Evolutionary conservation across 2,113 vertebrate genomes (phyloP).

Genomic region (Butorides virescens): DNA sequence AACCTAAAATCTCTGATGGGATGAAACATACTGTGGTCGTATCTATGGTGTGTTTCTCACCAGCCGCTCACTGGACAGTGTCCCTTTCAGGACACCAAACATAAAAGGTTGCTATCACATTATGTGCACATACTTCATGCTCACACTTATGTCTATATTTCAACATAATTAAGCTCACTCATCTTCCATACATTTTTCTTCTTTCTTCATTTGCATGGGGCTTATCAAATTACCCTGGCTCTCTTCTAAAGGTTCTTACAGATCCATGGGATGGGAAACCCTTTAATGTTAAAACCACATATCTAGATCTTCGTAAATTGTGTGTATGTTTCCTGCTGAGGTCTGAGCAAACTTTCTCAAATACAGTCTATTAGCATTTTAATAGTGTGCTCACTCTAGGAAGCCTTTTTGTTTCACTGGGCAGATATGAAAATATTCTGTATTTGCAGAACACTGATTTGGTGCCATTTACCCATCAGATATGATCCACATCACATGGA

Average conservation of each 20-base stretch:
- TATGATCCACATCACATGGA: neutral
- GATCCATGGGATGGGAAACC: neutral
- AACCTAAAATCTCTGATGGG: neutral
- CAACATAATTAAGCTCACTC: neutral
- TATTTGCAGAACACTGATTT: neutral
- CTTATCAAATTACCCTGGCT: neutral
- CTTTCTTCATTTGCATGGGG: neutral
- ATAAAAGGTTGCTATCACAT: neutral
- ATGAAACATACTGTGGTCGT: neutral
- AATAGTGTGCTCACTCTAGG: conserved; percentile 37
- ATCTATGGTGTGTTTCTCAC: neutral
- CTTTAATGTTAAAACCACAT: conserved; percentile 14
- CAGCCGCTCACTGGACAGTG: neutral
- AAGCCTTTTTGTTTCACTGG: conserved; percentile 37
- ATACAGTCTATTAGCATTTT: conserved; percentile 48
- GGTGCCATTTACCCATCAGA: neutral
- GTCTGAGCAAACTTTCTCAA: conserved; percentile 13
- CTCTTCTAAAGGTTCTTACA: neutral
- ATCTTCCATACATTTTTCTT: neutral
- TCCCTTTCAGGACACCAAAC: neutral
- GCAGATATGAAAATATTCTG: conserved; percentile 4
- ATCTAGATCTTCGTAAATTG: neutral
- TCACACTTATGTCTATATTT: neutral
- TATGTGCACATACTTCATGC: neutral
- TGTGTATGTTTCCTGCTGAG: neutral